A percentile compares a stretch with the other conserved stretches of the same genome.
phyloP scores from a whole-genome alignment of 2,888 invertebrate species.

The Gari tellinella region DNA sequence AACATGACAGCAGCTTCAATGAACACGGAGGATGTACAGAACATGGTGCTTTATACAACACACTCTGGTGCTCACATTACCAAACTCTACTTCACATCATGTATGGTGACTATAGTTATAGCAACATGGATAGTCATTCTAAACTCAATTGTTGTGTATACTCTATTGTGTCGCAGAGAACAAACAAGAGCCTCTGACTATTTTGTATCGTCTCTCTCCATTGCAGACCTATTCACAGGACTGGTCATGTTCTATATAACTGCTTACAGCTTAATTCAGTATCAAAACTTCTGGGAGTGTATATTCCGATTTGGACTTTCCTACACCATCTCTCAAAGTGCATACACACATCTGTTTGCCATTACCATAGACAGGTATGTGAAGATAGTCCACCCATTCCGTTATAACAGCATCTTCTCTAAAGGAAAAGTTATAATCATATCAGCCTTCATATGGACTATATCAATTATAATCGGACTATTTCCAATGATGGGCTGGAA shows the following conservation, averaged over 20 bases:
- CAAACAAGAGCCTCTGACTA: slow-evolving; percentile 49
- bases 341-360: slow-evolving; percentile 57
- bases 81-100: slow-evolving; percentile 17
- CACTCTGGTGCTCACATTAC: background rate
- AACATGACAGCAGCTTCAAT: no score
- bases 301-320: slow-evolving; percentile 61
- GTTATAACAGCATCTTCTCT: slow-evolving; percentile 51
- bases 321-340: slow-evolving; percentile 49
- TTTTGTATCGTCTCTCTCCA: slow-evolving; percentile 62
- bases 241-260: slow-evolving; percentile 63
- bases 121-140: slow-evolving; percentile 57
- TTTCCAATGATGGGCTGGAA: slow-evolving; percentile 63
- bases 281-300: slow-evolving; percentile 65
- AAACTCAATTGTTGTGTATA: slow-evolving; percentile 56
- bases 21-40: no score
- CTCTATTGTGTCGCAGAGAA: slow-evolving; percentile 31
- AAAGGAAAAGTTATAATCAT: slow-evolving; percentile 42
- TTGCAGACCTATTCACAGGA: slow-evolving; percentile 68
- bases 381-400: slow-evolving; percentile 63
- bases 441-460: slow-evolving; percentile 51
- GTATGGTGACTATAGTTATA: slow-evolving; percentile 42
- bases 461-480: slow-evolving; percentile 55
- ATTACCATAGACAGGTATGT: slow-evolving; percentile 67
- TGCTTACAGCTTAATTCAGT: slow-evolving; percentile 65
- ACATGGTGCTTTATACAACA: no score